Conservation (phyloP, 2,113 vertebrate genomes). For the Ammodytes dubius region DNA sequence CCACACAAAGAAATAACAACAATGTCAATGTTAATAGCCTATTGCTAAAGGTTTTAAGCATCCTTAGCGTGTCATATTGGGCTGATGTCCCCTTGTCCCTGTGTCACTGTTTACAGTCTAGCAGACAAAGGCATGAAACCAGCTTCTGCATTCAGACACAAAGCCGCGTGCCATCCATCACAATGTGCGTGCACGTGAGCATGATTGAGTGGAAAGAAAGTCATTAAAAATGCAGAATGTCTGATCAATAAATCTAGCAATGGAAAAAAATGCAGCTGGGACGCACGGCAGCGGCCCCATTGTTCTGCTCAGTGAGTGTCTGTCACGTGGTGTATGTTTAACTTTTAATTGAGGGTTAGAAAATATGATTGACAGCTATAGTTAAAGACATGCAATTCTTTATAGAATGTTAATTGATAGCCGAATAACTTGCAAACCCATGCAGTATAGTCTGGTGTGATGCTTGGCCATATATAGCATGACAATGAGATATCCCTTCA, state of each 20-base stretch:
- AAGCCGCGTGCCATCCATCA: slow-evolving; percentile 28
- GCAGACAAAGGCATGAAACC: slow-evolving; percentile 51
- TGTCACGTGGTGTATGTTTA: slow-evolving; percentile 1
- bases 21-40: no score
- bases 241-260: background rate
- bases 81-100: slow-evolving; percentile 1
- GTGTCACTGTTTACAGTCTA: slow-evolving; percentile 16
- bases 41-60: background rate
- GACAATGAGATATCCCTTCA: background rate
- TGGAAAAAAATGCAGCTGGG: background rate
- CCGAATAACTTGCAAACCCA: slow-evolving; percentile 6
- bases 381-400: no score
- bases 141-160: slow-evolving; percentile 61
- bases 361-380: no score
- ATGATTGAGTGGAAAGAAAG: background rate
- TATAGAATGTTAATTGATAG: no score
- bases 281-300: slow-evolving; percentile 44
- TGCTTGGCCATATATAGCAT: background rate
- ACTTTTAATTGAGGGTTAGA: background rate
- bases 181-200: slow-evolving; percentile 5
- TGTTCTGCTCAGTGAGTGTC: slow-evolving; percentile 46
- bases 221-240: background rate
- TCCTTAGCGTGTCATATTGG: background rate
- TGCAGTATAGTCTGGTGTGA: background rate
- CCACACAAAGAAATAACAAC: background rate